Conservation (phyloP, 2,888 invertebrate species). For the Hirtodrosophila alboralis region DNA sequence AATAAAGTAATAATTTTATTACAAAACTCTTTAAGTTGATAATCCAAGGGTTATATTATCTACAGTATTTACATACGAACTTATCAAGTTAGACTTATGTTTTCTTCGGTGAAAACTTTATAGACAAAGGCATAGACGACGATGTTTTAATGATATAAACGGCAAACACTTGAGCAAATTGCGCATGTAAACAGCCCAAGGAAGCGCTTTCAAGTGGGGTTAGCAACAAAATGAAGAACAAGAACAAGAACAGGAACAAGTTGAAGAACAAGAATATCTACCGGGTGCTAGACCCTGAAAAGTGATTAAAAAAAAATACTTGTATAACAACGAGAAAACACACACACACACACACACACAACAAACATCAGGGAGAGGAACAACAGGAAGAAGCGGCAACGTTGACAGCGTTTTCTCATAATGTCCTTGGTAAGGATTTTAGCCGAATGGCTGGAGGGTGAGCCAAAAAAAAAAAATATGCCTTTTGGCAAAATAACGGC, state of each 20-base stretch:
- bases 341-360: no score
- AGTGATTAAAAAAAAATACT: slow-evolving; percentile 76
- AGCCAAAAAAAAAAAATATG: slow-evolving; percentile 40
- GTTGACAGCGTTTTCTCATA: slow-evolving; percentile 46
- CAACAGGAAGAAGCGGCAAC: slow-evolving; percentile 22
- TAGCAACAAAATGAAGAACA: slow-evolving; percentile 24
- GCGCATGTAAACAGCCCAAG: slow-evolving; percentile 73
- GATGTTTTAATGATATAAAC: slow-evolving; percentile 73
- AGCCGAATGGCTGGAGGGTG: slow-evolving; percentile 5
- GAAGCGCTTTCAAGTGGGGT: slow-evolving; percentile 50
- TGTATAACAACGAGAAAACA: slow-evolving; percentile 54
- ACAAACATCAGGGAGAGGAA: not conserved
- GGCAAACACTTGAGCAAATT: slow-evolving; percentile 78
- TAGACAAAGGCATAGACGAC: slow-evolving; percentile 48
- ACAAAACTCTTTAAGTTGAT: slow-evolving; percentile 16
- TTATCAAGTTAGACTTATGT: slow-evolving; percentile 22
- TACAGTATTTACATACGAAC: slow-evolving; percentile 15
- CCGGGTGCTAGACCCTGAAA: slow-evolving; percentile 75
- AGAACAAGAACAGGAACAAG: slow-evolving; percentile 8
- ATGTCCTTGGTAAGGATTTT: slow-evolving; percentile 59
- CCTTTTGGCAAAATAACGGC: slow-evolving; percentile 58
- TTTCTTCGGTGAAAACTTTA: slow-evolving; percentile 35
- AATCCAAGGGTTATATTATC: slow-evolving; percentile 33
- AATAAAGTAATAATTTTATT: not conserved
- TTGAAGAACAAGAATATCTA: slow-evolving; percentile 25